Evolutionary conservation across 1,140 invertebrate genomes (phyloP), one percentile per base, ranked within the genome.

Genomic region (Drosophila carrolli): DNA sequence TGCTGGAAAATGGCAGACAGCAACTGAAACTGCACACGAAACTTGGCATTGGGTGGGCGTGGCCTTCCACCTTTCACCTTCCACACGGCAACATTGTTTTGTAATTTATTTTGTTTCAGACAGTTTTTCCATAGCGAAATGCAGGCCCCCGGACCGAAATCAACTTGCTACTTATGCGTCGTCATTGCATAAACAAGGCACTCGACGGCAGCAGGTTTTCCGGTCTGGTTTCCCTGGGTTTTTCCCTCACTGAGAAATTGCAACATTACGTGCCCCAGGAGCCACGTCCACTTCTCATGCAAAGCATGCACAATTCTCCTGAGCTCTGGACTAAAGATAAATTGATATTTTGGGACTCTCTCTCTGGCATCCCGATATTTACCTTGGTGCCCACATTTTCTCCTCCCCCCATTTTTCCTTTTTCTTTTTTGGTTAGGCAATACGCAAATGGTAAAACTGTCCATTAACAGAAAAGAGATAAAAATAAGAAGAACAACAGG

Each of bases 31-130:
- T 77, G 74, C 50, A 70, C 43, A 67, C 51, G 47, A 41, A 57
- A 65, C 57, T 75, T 53, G 72, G 46, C 44, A 74, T 56, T 54
- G 19, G 13, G 58, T 14, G 27, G 51, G 32, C 41, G 70, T 47
- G 40, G 41, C 29, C 11, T 32, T 32, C 29, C 29, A 7, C 29
- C 19, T 19, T 19, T 2, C 19, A 23, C 23, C 23, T 23, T 23
- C 23, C 44, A 7, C 41, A 11, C 57, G 47, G 63, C 72, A 77
- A 77, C 83, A 89, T 89, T 89, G 83, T 88, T 88, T 89, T 79
- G 83, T 88, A 89, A 88, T 89, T 88, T 88, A 89, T 88, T 88
- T 88, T 83, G 73, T 86, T 88, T 83, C 59, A 79, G 83, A 89
- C 83, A 89, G 83, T 80, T 86, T 61, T 57, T 86, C 67, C 75